Conservation (phyloP, 1,140 invertebrate genomes). For the Trichonephila inaurata region DNA sequence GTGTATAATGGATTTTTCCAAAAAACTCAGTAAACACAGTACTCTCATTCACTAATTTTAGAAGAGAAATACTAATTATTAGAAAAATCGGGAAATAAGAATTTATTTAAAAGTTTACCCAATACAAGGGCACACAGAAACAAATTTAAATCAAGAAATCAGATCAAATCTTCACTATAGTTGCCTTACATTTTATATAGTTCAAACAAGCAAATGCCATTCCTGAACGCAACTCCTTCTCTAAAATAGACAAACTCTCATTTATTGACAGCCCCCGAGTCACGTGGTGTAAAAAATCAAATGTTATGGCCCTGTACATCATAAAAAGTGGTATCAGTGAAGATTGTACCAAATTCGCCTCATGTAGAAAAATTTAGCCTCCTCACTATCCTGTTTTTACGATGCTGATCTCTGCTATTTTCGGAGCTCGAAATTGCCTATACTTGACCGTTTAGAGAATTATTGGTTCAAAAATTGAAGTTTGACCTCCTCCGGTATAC, state of each 20-base stretch:
- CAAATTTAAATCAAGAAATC: too few species aligned
- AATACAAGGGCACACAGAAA: too few species aligned
- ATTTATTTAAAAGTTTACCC: too few species aligned
- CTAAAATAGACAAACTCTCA: neutral
- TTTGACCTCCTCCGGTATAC: conserved; percentile 34
- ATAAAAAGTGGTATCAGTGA: conserved; percentile 58
- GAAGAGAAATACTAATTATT: too few species aligned
- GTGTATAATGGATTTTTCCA: too few species aligned
- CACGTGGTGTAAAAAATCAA: conserved; percentile 48
- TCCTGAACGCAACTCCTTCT: neutral
- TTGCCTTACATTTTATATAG: too few species aligned
- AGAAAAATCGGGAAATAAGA: too few species aligned
- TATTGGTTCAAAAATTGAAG: conserved; percentile 27
- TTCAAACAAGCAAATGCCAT: too few species aligned
- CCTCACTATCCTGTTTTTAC: conserved; percentile 47
- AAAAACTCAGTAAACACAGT: too few species aligned
- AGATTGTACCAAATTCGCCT: conserved; percentile 55
- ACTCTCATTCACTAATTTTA: too few species aligned
- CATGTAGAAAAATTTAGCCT: conserved; percentile 38
- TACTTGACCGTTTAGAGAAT: conserved; percentile 50
- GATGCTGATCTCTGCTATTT: conserved; percentile 57
- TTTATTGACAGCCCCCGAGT: conserved; percentile 37
- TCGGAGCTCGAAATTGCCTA: conserved; percentile 45
- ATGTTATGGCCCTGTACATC: conserved; percentile 64
- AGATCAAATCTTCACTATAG: too few species aligned